Evolutionary conservation across 2,113 vertebrate species (phyloP).

Genomic region (Pontoporia blainvillei): DNA sequence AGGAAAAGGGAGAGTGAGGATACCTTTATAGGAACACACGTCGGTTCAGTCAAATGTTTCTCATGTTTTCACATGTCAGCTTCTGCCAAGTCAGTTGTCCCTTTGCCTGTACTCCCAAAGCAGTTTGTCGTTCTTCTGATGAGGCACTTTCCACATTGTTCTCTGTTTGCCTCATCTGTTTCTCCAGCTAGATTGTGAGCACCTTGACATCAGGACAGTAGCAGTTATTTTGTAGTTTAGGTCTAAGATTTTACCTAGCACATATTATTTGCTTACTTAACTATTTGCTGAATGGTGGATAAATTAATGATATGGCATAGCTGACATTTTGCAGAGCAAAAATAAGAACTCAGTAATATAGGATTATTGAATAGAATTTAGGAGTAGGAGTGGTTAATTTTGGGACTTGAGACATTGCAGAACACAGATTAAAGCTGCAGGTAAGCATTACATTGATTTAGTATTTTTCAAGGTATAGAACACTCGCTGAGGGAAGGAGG

Average conservation of each 20-base stretch:
- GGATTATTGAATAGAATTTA: neutral
- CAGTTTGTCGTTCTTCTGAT: neutral
- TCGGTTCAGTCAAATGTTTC: neutral
- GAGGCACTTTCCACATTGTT: neutral
- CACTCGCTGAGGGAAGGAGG: neutral
- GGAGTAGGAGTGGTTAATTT: neutral
- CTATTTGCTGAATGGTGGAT: neutral
- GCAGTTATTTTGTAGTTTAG: neutral
- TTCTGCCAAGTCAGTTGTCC: neutral
- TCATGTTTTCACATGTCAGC: neutral
- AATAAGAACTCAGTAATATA: neutral
- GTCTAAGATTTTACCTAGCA: neutral
- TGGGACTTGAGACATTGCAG: neutral
- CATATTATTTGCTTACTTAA: neutral
- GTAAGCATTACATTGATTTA: neutral
- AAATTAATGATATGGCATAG: neutral
- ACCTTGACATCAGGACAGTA: neutral
- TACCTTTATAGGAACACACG: too few species aligned
- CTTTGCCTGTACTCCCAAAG: neutral
- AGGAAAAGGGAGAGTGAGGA: neutral
- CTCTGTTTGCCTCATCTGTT: neutral
- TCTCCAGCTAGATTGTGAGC: neutral
- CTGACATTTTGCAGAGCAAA: conserved; percentile 19
- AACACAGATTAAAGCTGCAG: neutral
- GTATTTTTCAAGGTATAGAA: neutral